Evolutionary conservation across 1,140 invertebrate genomes (phyloP).

Genomic region (Nylanderia fulva): DNA sequence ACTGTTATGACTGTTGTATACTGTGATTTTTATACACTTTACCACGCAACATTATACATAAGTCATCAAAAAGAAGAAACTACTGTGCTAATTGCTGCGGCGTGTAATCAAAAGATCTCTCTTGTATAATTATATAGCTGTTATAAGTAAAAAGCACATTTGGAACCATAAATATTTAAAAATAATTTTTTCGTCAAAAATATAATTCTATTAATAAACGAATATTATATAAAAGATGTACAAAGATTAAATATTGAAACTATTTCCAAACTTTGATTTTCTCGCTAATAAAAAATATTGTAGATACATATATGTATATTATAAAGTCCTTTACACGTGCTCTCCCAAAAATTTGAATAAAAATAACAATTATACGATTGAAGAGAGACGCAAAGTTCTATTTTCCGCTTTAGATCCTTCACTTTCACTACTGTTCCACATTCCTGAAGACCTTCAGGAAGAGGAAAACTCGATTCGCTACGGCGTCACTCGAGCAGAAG

Average conservation of each 20-base stretch:
- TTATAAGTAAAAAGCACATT: too few species aligned
- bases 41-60: not conserved
- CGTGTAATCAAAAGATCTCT: not conserved
- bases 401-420: not conserved
- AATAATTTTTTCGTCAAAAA: not conserved
- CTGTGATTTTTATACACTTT: not conserved
- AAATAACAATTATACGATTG: not conserved
- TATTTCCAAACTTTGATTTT: not conserved
- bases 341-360: not conserved
- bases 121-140: not conserved
- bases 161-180: not conserved
- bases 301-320: not conserved
- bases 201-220: not conserved
- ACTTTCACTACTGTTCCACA: slow-evolving; percentile 34
- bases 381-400: not conserved
- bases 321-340: not conserved
- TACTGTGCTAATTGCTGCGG: too few species aligned
- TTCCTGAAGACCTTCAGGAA: slow-evolving; percentile 21
- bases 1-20: not conserved
- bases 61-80: not conserved
- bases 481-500: slow-evolving; percentile 1
- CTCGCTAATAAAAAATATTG: not conserved
- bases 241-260: not conserved
- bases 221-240: not conserved
- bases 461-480: slow-evolving; percentile 38